A percentile compares a stretch with the other conserved stretches of the same genome.
Evolutionary conservation across 2,888 invertebrate genomes (phyloP).

Genomic region (Orchesellides sinensis): DNA sequence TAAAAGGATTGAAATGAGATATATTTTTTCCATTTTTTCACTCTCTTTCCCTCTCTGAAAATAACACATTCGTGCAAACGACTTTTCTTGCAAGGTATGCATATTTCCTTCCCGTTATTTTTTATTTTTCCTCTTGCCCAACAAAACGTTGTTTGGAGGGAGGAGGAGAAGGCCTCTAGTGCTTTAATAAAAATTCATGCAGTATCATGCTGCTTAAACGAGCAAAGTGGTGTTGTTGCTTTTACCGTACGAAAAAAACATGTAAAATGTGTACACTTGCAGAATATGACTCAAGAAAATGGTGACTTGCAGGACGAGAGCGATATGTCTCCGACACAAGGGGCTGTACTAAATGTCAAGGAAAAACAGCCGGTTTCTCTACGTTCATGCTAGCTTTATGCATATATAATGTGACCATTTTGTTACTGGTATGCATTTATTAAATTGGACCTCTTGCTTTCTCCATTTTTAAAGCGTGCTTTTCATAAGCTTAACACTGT

Average conservation of each 20-base stretch:
- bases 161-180: no score
- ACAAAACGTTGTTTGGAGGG: no score
- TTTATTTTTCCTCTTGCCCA: no score
- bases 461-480: neutral
- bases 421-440: conserved; percentile 6
- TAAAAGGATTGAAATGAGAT: no score
- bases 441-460: neutral
- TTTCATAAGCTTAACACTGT: neutral
- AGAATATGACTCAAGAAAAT: conserved; percentile 20
- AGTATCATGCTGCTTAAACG: neutral
- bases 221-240: conserved; percentile 10
- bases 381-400: conserved; percentile 9
- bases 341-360: conserved; percentile 58
- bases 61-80: no score
- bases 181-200: neutral
- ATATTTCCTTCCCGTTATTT: no score
- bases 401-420: conserved; percentile 40
- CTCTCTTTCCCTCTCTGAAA: no score
- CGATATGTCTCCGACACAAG: conserved; percentile 61
- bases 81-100: no score
- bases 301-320: conserved; percentile 37
- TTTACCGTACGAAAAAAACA: conserved; percentile 46
- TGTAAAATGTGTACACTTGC: conserved; percentile 10
- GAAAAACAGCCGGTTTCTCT: conserved; percentile 36
- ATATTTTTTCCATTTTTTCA: no score